phyloP scores from a whole-genome alignment of 2,113 vertebrate species.

The Xerus inauris region DNA sequence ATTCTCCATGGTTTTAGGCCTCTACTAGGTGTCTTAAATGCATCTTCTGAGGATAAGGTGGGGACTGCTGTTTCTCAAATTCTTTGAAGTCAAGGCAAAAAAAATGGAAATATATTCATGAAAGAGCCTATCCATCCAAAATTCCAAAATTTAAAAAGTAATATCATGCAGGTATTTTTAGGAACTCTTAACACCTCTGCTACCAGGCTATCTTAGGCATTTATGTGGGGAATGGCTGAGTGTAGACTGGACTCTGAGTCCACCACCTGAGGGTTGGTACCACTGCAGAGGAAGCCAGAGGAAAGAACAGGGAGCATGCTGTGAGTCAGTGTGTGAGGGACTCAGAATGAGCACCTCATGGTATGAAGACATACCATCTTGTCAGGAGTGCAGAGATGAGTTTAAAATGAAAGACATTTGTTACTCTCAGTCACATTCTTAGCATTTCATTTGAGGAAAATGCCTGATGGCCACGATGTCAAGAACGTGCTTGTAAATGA shows the following conservation, averaged over 20 bases:
- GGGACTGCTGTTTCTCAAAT: not conserved
- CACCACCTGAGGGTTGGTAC: not conserved
- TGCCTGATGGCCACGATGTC: conserved; percentile 59
- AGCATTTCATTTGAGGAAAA: conserved; percentile 62
- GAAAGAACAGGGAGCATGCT: not conserved
- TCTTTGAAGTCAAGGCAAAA: not conserved
- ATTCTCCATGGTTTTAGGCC: not conserved
- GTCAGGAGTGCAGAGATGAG: not conserved
- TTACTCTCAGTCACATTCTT: conserved; percentile 73
- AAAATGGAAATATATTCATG: not conserved
- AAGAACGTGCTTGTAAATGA: conserved; percentile 63
- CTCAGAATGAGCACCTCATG: not conserved
- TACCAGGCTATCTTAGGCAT: not conserved
- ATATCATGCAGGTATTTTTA: not conserved
- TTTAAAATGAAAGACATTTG: not conserved
- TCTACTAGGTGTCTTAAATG: not conserved
- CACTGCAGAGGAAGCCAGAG: not conserved
- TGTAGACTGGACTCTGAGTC: not conserved
- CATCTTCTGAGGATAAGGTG: not conserved
- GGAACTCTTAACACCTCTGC: rapidly evolving
- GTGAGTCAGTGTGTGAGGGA: not conserved
- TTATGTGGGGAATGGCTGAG: not conserved
- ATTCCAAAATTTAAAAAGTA: not conserved
- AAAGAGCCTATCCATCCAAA: not conserved
- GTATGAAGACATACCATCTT: not conserved